Percentiles rank a stretch among this genome's conserved stretches.
phyloP scores from a whole-genome alignment of 2,888 invertebrate species.

The Pyrochroa serraticornis region DNA sequence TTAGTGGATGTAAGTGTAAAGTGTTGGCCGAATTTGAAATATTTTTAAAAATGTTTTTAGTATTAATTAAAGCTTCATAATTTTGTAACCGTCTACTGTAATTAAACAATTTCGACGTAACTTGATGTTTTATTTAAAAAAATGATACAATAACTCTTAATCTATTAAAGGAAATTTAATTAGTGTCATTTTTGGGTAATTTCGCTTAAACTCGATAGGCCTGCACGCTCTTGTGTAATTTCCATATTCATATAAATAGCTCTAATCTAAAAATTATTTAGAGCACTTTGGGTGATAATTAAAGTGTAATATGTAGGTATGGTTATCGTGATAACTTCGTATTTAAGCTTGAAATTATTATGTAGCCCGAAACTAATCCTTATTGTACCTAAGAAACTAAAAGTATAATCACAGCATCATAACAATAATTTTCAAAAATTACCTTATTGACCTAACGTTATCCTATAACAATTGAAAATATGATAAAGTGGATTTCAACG shows the following conservation, averaged over 20 bases:
- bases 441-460: neutral
- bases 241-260: conserved; percentile 7
- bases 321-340: neutral
- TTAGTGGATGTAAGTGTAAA: neutral
- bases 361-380: no score
- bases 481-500: conserved; percentile 13
- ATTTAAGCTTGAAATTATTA: no score
- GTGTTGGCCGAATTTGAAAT: no score
- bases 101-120: no score
- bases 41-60: conserved; percentile 1
- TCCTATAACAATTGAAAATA: no score
- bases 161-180: conserved; percentile 5
- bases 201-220: conserved; percentile 7
- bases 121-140: no score
- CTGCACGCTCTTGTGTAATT: conserved; percentile 12
- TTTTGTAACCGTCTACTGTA: no score
- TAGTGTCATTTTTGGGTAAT: conserved; percentile 3
- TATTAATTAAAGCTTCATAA: no score
- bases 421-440: conserved; percentile 2
- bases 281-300: conserved; percentile 28
- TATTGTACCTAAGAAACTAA: neutral
- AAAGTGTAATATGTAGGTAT: conserved; percentile 6
- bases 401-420: conserved; percentile 15
- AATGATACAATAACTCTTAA: conserved; percentile 1
- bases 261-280: conserved; percentile 25